These are phyloP conservation scores for Epinephelus awoara DNA, from an alignment of 2,797 vertebrate genomes.

Conservation along the genomic window DNA sequence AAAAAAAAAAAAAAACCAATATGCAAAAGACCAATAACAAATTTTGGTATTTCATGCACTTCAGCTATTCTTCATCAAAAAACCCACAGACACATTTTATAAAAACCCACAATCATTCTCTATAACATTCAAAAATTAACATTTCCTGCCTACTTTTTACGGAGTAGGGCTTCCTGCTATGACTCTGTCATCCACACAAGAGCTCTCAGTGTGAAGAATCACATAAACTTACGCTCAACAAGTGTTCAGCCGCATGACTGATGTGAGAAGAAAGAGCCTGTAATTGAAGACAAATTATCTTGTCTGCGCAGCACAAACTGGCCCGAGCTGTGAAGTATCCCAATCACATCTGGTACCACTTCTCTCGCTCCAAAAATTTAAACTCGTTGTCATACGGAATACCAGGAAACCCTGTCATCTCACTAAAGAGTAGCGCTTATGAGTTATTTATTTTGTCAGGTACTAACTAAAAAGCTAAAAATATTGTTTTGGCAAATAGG, in stretches of 20 bases:
- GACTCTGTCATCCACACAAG: slow-evolving; percentile 12
- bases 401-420: slow-evolving; percentile 63
- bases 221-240: slow-evolving; percentile 56
- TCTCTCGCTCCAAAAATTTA: slow-evolving; percentile 69
- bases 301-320: slow-evolving; percentile 65
- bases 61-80: not conserved
- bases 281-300: slow-evolving; percentile 81
- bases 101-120: not conserved
- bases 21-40: not conserved
- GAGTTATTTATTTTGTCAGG: slow-evolving; percentile 58
- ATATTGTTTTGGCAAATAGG: slow-evolving; percentile 67
- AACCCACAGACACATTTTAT: not conserved
- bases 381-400: slow-evolving; percentile 74
- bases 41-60: not conserved
- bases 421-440: slow-evolving; percentile 35
- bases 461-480: slow-evolving; percentile 48
- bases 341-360: slow-evolving; percentile 79
- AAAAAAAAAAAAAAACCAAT: slow-evolving; percentile 6
- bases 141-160: slow-evolving; percentile 1
- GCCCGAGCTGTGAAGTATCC: slow-evolving; percentile 66
- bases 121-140: not conserved
- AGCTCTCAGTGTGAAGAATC: slow-evolving; percentile 50
- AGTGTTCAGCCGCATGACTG: slow-evolving; percentile 61
- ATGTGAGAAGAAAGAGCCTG: slow-evolving; percentile 70
- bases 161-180: not conserved